These are phyloP conservation scores for Echinops telfairi DNA, from an alignment of 2,113 vertebrate species.

Conservation along the genomic window DNA sequence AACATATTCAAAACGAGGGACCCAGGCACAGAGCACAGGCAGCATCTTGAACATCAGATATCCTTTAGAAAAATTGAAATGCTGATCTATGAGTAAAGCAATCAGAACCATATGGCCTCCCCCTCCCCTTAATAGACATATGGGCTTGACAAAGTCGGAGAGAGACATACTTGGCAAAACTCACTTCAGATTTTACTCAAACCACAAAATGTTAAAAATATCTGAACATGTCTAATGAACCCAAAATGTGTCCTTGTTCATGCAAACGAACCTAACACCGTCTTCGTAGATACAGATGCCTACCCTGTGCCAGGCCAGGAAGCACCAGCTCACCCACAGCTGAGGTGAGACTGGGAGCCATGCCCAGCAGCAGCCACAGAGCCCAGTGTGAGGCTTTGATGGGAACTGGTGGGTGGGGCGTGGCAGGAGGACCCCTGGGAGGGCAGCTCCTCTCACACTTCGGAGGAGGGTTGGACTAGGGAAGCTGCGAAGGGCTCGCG, in stretches of 20 bases:
- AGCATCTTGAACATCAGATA: conserved; percentile 71
- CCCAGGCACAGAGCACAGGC: neutral
- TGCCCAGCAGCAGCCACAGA: neutral
- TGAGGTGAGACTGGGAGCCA: neutral
- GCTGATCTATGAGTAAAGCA: conserved; percentile 76
- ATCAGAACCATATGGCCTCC: conserved; percentile 78
- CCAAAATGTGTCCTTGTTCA: conserved; percentile 78
- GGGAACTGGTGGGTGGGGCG: neutral
- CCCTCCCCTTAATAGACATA: conserved; percentile 77
- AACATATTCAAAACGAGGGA: conserved; percentile 47
- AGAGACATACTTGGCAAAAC: conserved; percentile 79
- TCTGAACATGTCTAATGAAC: conserved; percentile 81
- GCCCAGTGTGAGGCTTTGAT: neutral
- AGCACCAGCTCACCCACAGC: neutral
- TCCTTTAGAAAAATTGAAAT: conserved; percentile 58
- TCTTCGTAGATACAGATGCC: conserved; percentile 72
- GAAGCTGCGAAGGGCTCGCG: neutral
- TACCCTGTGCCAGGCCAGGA: conserved; percentile 64
- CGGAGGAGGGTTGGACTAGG: neutral
- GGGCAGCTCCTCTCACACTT: too few relatives aligned
- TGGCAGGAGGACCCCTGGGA: neutral
- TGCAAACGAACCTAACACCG: conserved; percentile 70
- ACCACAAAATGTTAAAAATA: conserved; percentile 83
- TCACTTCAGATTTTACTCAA: conserved; percentile 77
- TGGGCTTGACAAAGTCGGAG: conserved; percentile 76